Evolutionary conservation across 2,113 vertebrate genomes (phyloP).

Genomic region (Phycodurus eques): DNA sequence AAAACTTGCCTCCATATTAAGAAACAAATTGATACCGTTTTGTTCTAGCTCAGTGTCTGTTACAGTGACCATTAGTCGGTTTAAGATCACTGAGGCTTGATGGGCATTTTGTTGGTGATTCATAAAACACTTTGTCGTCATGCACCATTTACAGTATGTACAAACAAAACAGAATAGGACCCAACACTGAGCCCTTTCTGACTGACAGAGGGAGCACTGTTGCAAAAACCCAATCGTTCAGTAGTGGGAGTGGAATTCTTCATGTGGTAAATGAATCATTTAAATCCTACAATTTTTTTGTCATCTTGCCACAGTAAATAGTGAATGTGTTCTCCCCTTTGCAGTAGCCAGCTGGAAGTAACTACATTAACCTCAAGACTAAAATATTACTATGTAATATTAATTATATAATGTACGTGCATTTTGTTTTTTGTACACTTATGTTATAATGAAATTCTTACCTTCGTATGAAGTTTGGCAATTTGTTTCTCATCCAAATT

Average conservation of each 20-base stretch:
- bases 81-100: background rate
- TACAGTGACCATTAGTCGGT: background rate
- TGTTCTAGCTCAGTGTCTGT: background rate
- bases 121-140: background rate
- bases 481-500: constrained; percentile 78
- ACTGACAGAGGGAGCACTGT: background rate
- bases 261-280: background rate
- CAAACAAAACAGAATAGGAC: background rate
- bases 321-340: background rate
- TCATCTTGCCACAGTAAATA: background rate
- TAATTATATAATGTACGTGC: background rate
- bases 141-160: background rate
- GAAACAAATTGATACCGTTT: background rate
- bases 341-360: background rate
- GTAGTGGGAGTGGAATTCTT: background rate
- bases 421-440: background rate
- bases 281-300: background rate
- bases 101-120: background rate
- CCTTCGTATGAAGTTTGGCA: constrained; percentile 79
- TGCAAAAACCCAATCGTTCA: background rate
- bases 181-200: background rate
- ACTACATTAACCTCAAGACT: background rate
- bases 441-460: constrained; percentile 22
- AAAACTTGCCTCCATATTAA: too few species aligned
- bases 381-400: background rate